Percentiles rank a stretch among this genome's conserved stretches.
phyloP scores from a whole-genome alignment of 2,888 invertebrate genomes.

The Calliopum simillimum region DNA sequence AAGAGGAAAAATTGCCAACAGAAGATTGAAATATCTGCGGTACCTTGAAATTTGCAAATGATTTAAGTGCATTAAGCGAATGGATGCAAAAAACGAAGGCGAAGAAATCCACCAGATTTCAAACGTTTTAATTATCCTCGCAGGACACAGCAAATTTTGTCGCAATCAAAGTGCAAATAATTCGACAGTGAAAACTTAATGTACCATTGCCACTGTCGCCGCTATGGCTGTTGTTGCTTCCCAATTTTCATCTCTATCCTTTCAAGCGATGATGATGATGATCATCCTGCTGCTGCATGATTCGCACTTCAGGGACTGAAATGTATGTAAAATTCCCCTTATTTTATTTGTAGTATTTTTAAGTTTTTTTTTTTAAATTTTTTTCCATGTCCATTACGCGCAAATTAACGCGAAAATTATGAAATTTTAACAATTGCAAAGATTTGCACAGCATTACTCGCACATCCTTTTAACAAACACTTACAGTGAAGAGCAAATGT shows the following conservation, averaged over 20 bases:
- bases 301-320: background rate
- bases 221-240: background rate
- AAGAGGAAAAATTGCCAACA: too few species aligned
- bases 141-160: slow-evolving; percentile 8
- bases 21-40: too few species aligned
- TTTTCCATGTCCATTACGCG: slow-evolving; percentile 15
- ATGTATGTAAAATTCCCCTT: slow-evolving; percentile 27
- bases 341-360: background rate
- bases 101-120: too few species aligned
- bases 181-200: slow-evolving; percentile 42
- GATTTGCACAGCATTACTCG: slow-evolving; percentile 27
- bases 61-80: too few species aligned
- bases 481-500: too few species aligned
- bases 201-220: slow-evolving; percentile 26
- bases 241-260: background rate
- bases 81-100: too few species aligned
- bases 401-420: slow-evolving; percentile 40
- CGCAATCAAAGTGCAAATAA: slow-evolving; percentile 43
- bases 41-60: too few species aligned
- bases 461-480: background rate
- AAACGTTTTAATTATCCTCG: slow-evolving; percentile 18
- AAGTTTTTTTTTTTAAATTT: slow-evolving; percentile 2
- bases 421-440: slow-evolving; percentile 41
- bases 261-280: too few species aligned
- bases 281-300: slow-evolving; percentile 7